A percentile compares a stretch with the other conserved stretches of the same genome.
Evolutionary conservation across 2,113 vertebrate genomes (phyloP).

Genomic region (Podarcis cretensis): DNA sequence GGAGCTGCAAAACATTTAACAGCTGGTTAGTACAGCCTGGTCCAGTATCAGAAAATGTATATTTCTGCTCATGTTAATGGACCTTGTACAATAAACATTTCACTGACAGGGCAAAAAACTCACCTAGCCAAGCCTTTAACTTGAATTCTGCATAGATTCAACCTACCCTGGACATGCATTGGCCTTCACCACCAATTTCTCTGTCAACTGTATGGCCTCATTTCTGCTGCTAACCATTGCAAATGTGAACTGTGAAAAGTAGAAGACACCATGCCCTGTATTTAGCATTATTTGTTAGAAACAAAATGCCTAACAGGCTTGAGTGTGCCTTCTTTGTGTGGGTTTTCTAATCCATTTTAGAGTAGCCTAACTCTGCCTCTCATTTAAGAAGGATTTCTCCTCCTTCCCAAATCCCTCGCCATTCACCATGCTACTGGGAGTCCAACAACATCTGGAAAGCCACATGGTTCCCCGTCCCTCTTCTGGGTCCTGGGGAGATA

Average conservation of each 20-base stretch:
- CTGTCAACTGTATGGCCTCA: background rate
- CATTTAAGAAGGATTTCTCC: too few species aligned
- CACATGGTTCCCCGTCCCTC: background rate
- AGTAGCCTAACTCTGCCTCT: background rate
- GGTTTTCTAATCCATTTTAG: background rate
- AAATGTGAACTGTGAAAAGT: background rate
- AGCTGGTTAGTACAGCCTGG: conserved; percentile 5
- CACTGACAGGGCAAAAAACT: background rate
- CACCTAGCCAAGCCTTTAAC: background rate
- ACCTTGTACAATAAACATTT: background rate
- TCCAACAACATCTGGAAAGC: background rate
- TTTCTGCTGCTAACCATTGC: background rate
- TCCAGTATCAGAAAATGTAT: background rate
- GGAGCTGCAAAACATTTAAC: background rate
- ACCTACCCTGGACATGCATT: too few species aligned
- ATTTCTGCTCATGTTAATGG: background rate
- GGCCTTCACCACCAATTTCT: background rate
- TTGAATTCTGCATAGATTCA: background rate
- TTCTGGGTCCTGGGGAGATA: background rate
- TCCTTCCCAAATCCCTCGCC: too few species aligned
- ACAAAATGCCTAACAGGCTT: background rate
- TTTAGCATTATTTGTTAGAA: background rate
- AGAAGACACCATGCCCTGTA: background rate
- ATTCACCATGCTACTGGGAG: too few species aligned
- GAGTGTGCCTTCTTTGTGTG: background rate